Evolutionary conservation across 1,140 invertebrate genomes (phyloP), one percentile per base, ranked within the genome.

Genomic region (Heliothis subflexa): DNA sequence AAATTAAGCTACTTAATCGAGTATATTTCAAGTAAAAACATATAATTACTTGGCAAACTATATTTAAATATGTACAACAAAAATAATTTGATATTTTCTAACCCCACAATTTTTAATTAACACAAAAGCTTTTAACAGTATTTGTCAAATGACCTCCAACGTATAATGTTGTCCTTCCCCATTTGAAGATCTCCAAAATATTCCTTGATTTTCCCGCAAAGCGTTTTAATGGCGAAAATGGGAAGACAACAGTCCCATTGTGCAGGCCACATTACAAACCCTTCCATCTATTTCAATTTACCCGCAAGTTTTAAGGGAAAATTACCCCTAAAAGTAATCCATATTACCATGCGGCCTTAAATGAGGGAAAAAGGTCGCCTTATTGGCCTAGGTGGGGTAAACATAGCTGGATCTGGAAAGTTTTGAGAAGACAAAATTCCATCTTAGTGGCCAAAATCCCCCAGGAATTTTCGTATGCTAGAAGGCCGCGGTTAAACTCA

Each of bases 241-340:
- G 57, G 45, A 45, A 45, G 72, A 47, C 52, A 50, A 62, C 40
- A 50, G 52, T 66, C 47, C 74, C 47, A 66, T 75, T 75, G 47
- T 66, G 45, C 49, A 54, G 25, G 28, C 50, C 68, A 21, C 50
- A 66, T 61, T 40, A 66, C 74, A 66, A 52, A 62, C 45, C 74
- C 18, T 50, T 61, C 59, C 74, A 66, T 76, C 61, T 76, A 76
- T 76, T 76, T 76, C 62, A 76, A 76, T 76, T 66, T 76, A 54
- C 21, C 61, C 62, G 50, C 50, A 55, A 76, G 49, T 66, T 76
- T 76, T 76, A 54, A 28, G 47, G 49, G 74, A 55, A 76, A 54
- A 66, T 66, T 50, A 76, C 59, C 74, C 74, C 33, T 76, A 76
- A 76, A 54, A 76, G 74, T 66, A 76, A 76, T 64, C 74, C 59